A percentile compares a stretch with the other conserved stretches of the same genome.
Evolutionary conservation across 2,888 invertebrate genomes (phyloP).

Genomic region (Lingula anatina): DNA sequence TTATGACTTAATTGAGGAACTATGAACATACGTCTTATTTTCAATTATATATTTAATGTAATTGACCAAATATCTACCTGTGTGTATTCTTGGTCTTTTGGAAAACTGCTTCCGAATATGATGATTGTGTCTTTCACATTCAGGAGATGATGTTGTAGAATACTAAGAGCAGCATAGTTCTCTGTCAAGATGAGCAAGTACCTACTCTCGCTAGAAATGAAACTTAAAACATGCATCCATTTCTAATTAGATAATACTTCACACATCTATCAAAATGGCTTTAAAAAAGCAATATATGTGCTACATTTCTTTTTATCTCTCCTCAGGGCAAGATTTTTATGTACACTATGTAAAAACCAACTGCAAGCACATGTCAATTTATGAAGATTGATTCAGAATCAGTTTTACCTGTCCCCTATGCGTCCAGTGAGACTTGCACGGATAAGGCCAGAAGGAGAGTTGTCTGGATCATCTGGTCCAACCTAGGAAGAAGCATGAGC

Average conservation of each 20-base stretch:
- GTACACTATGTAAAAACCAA: no score
- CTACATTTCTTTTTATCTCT: no score
- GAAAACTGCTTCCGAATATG: slow-evolving; percentile 44
- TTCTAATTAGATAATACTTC: no score
- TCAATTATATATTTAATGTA: no score
- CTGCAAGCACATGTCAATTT: background rate
- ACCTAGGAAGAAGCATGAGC: no score
- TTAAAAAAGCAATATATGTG: no score
- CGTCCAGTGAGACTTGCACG: slow-evolving; percentile 18
- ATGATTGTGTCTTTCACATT: slow-evolving; percentile 18
- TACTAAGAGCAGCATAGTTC: slow-evolving; percentile 39
- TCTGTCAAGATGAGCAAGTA: slow-evolving; percentile 45
- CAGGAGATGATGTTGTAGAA: slow-evolving; percentile 38
- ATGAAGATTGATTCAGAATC: slow-evolving; percentile 9
- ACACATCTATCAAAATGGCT: no score
- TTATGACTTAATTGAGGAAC: no score
- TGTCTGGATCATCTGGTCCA: slow-evolving; percentile 21
- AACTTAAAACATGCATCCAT: no score
- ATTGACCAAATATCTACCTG: slow-evolving; percentile 17
- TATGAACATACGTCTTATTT: no score
- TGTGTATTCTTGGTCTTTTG: slow-evolving; percentile 41
- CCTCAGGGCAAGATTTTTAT: no score
- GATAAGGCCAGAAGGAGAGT: slow-evolving; percentile 27
- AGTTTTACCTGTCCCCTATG: slow-evolving; percentile 8
- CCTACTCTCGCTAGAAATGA: slow-evolving; percentile 31